Conservation (phyloP, 2,888 invertebrate genomes). For the Kryphioiulus occultus region DNA sequence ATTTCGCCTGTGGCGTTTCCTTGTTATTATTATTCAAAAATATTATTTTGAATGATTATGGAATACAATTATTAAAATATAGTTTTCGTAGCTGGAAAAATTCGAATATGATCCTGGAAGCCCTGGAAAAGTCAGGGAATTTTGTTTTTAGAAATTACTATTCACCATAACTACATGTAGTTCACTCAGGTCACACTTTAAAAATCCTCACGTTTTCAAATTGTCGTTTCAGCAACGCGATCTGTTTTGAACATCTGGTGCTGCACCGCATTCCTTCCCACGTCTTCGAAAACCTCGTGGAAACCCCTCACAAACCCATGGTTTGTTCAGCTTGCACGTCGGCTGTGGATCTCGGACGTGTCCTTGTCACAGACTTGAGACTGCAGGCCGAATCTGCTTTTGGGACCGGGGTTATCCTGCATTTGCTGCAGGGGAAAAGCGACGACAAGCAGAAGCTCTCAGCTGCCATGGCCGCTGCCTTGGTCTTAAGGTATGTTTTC, state of each 20-base stretch:
- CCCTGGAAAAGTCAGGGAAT: too few species aligned
- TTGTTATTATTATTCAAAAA: too few species aligned
- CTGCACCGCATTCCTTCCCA: constrained; percentile 33
- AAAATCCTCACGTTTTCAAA: too few species aligned
- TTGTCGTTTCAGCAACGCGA: constrained; percentile 39
- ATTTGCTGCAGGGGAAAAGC: constrained; percentile 19
- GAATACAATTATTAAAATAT: too few species aligned
- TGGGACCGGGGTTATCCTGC: constrained; percentile 35
- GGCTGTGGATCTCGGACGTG: background rate
- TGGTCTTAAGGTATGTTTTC: background rate
- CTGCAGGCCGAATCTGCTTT: constrained; percentile 47
- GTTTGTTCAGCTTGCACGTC: constrained; percentile 30
- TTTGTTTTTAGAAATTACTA: too few species aligned
- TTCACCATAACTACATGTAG: too few species aligned
- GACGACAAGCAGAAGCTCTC: constrained; percentile 24
- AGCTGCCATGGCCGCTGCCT: constrained; percentile 24
- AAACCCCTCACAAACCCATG: background rate
- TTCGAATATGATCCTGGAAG: too few species aligned
- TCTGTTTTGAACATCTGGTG: constrained; percentile 39
- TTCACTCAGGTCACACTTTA: too few species aligned
- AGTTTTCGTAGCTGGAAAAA: too few species aligned
- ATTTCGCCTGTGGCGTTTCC: too few species aligned
- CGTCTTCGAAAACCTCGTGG: background rate
- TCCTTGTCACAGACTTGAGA: constrained; percentile 17
- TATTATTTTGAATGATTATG: too few species aligned